phyloP scores from a whole-genome alignment of 1,140 invertebrate species.

The Eupeodes corollae region DNA sequence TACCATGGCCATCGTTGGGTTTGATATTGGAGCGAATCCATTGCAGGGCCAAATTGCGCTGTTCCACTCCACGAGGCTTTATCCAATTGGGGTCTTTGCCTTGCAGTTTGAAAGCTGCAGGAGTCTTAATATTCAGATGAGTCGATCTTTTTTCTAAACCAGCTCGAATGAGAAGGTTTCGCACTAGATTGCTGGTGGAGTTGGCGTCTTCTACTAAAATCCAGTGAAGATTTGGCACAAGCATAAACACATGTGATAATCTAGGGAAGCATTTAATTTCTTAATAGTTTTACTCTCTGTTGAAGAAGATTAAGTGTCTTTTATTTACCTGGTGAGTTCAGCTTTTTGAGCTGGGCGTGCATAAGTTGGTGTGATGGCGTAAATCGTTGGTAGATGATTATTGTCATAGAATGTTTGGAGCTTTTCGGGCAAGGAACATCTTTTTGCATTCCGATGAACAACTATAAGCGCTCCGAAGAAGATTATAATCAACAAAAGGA shows the following conservation, averaged over 20 bases:
- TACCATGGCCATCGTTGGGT: conserved; percentile 46
- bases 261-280: conserved; percentile 35
- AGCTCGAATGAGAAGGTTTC: conserved; percentile 63
- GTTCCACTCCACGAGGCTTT: conserved; percentile 87
- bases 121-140: conserved; percentile 39
- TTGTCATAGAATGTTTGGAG: conserved; percentile 35
- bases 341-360: conserved; percentile 84
- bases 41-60: conserved; percentile 78
- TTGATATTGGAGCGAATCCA: conserved; percentile 69
- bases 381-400: conserved; percentile 53
- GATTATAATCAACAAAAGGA: conserved; percentile 27
- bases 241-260: conserved; percentile 77
- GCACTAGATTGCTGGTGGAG: conserved; percentile 64
- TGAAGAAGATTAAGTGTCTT: not conserved
- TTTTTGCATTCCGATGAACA: conserved; percentile 28
- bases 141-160: conserved; percentile 25
- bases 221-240: conserved; percentile 89
- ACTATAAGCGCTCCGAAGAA: conserved; percentile 26
- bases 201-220: conserved; percentile 85
- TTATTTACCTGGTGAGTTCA: conserved; percentile 67
- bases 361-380: conserved; percentile 90
- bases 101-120: conserved; percentile 54
- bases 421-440: conserved; percentile 24
- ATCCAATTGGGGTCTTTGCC: conserved; percentile 69
- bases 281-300: not conserved